Percentiles rank a stretch among this genome's conserved stretches.
Evolutionary conservation across 2,797 vertebrate species (phyloP).

Genomic region (Hypotaenidia philippensis): DNA sequence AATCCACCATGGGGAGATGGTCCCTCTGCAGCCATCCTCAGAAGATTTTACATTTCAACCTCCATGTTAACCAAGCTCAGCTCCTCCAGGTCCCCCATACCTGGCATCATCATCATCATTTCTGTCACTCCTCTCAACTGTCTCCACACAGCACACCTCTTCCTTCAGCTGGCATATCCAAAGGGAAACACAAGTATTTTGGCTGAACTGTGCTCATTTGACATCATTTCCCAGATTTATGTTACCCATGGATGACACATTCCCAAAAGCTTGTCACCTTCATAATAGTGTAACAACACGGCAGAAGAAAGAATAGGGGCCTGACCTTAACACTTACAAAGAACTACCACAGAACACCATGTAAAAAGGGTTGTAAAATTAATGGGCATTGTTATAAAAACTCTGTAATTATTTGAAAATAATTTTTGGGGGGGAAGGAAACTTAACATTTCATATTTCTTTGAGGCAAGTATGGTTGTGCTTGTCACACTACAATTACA

Average conservation of each 20-base stretch:
- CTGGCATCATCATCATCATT: neutral
- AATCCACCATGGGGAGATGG: rapidly evolving
- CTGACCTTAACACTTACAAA: neutral
- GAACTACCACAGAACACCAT: neutral
- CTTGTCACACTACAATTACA: neutral
- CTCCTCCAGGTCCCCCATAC: neutral
- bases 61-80: neutral
- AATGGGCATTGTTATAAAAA: neutral
- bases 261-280: neutral
- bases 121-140: neutral
- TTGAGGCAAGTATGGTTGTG: neutral
- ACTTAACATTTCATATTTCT: neutral
- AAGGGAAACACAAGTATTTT: neutral
- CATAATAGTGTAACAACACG: neutral
- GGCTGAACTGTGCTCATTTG: neutral
- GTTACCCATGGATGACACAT: neutral
- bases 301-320: neutral
- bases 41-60: neutral
- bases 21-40: neutral
- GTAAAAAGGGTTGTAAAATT: neutral
- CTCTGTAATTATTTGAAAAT: neutral
- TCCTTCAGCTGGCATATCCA: neutral
- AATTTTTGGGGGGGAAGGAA: neutral
- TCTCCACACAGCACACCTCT: neutral
- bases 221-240: neutral